Conservation (phyloP, 2,113 vertebrate species). For the Misgurnus mizolepis region DNA sequence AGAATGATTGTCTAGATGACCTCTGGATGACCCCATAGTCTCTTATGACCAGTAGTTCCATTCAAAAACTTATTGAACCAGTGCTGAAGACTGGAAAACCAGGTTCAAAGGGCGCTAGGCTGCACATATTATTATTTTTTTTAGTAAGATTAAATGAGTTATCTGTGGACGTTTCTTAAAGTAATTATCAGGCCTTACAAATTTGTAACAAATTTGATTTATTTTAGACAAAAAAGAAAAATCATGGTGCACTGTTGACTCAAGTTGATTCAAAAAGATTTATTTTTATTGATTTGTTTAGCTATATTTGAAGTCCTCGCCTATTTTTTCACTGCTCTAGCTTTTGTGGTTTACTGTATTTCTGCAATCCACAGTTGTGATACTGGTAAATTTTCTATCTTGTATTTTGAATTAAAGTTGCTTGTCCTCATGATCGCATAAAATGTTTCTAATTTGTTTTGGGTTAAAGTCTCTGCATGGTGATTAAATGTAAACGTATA, state of each 20-base stretch:
- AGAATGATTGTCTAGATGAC: slow-evolving; percentile 53
- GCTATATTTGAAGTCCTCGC: no score
- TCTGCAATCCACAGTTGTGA: no score
- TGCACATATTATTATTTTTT: background rate
- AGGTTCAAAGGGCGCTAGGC: background rate
- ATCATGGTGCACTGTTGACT: background rate
- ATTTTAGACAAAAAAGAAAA: background rate
- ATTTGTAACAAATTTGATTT: background rate
- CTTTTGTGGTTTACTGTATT: no score
- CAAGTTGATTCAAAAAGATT: no score
- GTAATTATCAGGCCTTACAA: background rate
- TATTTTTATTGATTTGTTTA: no score
- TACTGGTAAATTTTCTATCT: no score
- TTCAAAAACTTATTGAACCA: slow-evolving; percentile 33
- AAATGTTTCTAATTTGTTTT: background rate
- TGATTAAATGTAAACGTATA: background rate
- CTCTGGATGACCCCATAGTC: slow-evolving; percentile 48
- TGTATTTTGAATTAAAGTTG: no score
- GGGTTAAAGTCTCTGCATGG: background rate
- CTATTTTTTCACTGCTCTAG: no score
- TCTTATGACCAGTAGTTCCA: slow-evolving; percentile 43
- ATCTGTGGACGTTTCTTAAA: background rate
- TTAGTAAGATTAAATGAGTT: background rate
- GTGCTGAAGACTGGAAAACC: slow-evolving; percentile 13
- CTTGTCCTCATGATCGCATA: background rate